A percentile compares a stretch with the other conserved stretches of the same genome.
Conservation (phyloP, 2,797 vertebrate genomes). For the Synanceia verrucosa region DNA sequence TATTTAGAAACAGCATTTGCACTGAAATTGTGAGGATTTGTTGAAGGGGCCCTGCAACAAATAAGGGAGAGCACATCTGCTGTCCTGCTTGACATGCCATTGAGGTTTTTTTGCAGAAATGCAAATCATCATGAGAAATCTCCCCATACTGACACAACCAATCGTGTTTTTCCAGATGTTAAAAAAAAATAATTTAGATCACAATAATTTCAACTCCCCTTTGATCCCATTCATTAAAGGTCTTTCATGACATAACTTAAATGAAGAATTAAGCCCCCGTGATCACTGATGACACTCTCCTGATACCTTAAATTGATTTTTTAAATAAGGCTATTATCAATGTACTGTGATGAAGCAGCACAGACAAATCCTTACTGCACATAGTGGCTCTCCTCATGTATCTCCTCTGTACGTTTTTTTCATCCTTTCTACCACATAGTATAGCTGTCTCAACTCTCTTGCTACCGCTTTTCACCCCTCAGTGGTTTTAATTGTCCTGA, state of each 20-base stretch:
- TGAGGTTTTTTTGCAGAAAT: neutral
- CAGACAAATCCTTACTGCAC: slow-evolving; percentile 45
- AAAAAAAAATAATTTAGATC: too few relatives aligned
- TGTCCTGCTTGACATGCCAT: neutral
- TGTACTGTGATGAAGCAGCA: slow-evolving; percentile 28
- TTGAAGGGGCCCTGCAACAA: slow-evolving; percentile 1
- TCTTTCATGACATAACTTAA: slow-evolving; percentile 1
- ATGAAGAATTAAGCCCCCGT: neutral
- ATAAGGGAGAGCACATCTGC: neutral
- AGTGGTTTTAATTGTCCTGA: slow-evolving; percentile 90
- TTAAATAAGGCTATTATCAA: slow-evolving; percentile 41
- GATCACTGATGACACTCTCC: slow-evolving; percentile 4
- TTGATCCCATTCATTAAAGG: neutral
- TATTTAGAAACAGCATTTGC: slow-evolving; percentile 18
- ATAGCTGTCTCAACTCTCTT: slow-evolving; percentile 71
- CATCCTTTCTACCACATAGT: slow-evolving; percentile 54
- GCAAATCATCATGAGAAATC: neutral
- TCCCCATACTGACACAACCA: neutral
- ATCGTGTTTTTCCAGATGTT: neutral
- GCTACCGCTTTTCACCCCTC: slow-evolving; percentile 83
- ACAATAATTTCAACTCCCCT: neutral
- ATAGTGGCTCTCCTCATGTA: slow-evolving; percentile 37
- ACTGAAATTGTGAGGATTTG: slow-evolving; percentile 35
- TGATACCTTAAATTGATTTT: slow-evolving; percentile 15
- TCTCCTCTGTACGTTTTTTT: slow-evolving; percentile 67